Evolutionary conservation across 2,888 invertebrate species (phyloP).

Genomic region (Sialis fuliginosa): DNA sequence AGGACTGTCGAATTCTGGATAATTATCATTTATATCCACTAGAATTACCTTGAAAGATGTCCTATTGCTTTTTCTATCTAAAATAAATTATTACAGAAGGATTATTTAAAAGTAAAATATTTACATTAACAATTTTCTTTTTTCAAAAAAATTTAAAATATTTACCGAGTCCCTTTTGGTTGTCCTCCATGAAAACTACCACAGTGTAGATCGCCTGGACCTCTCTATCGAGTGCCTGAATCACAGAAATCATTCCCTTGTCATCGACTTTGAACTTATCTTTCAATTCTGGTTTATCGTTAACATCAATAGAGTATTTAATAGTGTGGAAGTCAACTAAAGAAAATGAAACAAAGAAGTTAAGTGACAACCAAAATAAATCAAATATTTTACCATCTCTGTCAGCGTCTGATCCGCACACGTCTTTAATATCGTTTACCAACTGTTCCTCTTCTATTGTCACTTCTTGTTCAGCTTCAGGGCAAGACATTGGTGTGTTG

Average conservation of each 20-base stretch:
- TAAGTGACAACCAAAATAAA: no score
- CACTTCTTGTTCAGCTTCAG: no score
- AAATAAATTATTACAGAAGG: background rate
- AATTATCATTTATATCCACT: slow-evolving; percentile 42
- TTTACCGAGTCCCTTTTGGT: slow-evolving; percentile 27
- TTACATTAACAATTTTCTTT: no score
- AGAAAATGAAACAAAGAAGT: slow-evolving; percentile 11
- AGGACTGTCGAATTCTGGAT: slow-evolving; percentile 20
- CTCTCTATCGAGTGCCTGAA: slow-evolving; percentile 32
- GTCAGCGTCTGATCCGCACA: slow-evolving; percentile 24
- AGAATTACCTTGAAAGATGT: slow-evolving; percentile 29
- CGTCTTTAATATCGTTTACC: no score
- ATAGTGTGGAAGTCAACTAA: slow-evolving; percentile 32
- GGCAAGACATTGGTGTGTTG: no score
- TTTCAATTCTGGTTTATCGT: slow-evolving; percentile 24
- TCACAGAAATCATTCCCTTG: slow-evolving; percentile 27
- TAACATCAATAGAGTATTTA: slow-evolving; percentile 32
- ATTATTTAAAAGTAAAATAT: slow-evolving; percentile 3
- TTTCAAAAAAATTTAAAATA: no score
- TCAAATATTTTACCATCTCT: slow-evolving; percentile 32
- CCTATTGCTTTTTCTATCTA: slow-evolving; percentile 12
- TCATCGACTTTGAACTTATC: slow-evolving; percentile 35
- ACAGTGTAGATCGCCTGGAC: slow-evolving; percentile 28
- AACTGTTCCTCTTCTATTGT: no score
- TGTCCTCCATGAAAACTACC: slow-evolving; percentile 32